Conservation (phyloP, 2,113 vertebrate genomes). For the Columba janthina region DNA sequence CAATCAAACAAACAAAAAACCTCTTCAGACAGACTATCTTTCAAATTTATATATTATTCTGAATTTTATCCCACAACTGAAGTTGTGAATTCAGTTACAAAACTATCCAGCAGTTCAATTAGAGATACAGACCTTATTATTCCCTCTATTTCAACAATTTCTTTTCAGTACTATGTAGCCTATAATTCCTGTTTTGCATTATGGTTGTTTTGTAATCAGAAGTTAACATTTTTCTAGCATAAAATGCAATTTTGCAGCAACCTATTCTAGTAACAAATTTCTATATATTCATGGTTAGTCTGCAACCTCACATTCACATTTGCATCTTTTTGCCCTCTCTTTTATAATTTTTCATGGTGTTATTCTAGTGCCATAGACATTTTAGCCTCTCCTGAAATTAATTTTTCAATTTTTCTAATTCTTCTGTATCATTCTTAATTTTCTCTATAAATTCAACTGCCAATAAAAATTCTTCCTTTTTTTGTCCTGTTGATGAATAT, state of each 20-base stretch:
- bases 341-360: background rate
- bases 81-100: background rate
- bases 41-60: background rate
- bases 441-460: background rate
- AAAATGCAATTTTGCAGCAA: background rate
- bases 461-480: background rate
- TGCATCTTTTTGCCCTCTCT: background rate
- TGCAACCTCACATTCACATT: background rate
- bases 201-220: background rate
- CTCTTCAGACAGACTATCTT: background rate
- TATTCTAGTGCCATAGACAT: background rate
- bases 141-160: background rate
- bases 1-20: background rate
- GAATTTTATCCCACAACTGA: background rate
- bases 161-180: background rate
- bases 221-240: background rate
- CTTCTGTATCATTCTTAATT: background rate
- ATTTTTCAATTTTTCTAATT: background rate
- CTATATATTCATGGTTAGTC: background rate
- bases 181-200: background rate
- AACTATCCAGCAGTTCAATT: background rate
- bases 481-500: background rate
- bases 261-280: background rate
- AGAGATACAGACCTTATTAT: background rate
- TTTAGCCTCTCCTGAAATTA: background rate